phyloP scores from a whole-genome alignment of 2,888 invertebrate genomes.

The Cephus rjabovi region DNA sequence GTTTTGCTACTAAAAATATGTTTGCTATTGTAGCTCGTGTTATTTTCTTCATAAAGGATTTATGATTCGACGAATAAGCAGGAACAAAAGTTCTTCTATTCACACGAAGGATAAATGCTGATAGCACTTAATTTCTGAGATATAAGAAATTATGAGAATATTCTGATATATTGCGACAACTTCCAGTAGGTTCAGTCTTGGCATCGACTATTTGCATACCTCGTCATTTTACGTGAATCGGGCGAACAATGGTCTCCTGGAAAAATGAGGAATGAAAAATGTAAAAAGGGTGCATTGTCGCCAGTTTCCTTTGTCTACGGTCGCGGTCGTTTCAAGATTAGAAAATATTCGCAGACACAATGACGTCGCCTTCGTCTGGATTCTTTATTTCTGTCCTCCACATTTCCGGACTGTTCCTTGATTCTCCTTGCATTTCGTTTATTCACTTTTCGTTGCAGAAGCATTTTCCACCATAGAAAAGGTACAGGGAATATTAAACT shows the following conservation, averaged over 20 bases:
- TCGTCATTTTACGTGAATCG: background rate
- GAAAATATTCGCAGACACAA: background rate
- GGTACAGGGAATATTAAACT: background rate
- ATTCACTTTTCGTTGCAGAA: background rate
- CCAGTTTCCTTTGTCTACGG: background rate
- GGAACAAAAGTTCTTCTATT: background rate
- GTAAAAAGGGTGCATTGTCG: background rate
- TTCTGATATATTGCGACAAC: background rate
- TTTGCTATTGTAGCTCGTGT: background rate
- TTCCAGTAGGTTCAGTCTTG: background rate
- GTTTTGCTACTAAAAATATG: background rate
- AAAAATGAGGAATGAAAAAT: background rate
- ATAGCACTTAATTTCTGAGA: background rate
- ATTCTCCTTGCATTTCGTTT: background rate
- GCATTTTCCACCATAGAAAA: background rate
- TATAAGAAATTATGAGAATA: background rate
- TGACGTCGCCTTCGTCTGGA: background rate
- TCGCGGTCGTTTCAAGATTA: background rate
- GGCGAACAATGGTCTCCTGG: background rate
- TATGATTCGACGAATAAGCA: background rate
- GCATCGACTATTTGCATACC: background rate
- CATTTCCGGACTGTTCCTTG: background rate
- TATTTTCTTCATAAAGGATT: background rate
- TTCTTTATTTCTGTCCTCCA: background rate
- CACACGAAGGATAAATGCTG: background rate